Evolutionary conservation across 2,797 vertebrate species (phyloP), one percentile per base, ranked within the genome.

Genomic region (Rhincodon typus): DNA sequence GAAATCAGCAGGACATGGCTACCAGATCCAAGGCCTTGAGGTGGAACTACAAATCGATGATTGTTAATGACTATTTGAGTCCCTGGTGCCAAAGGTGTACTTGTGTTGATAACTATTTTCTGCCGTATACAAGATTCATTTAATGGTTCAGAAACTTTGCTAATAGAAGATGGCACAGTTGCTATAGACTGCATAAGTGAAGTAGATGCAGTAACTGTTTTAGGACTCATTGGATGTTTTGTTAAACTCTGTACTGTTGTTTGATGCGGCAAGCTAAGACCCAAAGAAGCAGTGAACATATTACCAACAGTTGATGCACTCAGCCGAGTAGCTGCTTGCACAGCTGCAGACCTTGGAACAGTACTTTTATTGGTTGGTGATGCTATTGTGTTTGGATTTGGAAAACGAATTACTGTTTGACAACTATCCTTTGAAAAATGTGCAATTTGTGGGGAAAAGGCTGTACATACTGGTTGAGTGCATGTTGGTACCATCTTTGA

Each of bases 41-140:
- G 97, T 96, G 99, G 99, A 96, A 99, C 99, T 96, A 99, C 97
- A 97, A 99, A 99, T 94, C 98, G 96, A 95, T 98, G 97, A 96
- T 98, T 99, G 96, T 99, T 99, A 96, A 99, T 98, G 96, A 99
- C 97, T 95, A 99, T 99, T 96, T 99, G 99, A 96, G 99, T 99
- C 96, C 99, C 99, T 96, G 98, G 98, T 96, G 98, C 98, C 96
- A 99, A 98, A 95, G 98, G 98, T 0, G 98, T 97, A 96, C 97
- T 98, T 8, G 98, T 99, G 96, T 98, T 99, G 96, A 99, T 98
- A 95, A 99, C 98, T 97, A 99, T 98, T 97, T 98, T 99, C 97
- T 99, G 98, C 95, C 98, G 98, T 96, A 98, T 95, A 84, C 96
- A 97, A 96, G 97, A 96, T 95, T 98, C 98, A 96, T 91, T 97